Conservation (phyloP, 2,113 vertebrate genomes). For the Phaethornis superciliosus region DNA sequence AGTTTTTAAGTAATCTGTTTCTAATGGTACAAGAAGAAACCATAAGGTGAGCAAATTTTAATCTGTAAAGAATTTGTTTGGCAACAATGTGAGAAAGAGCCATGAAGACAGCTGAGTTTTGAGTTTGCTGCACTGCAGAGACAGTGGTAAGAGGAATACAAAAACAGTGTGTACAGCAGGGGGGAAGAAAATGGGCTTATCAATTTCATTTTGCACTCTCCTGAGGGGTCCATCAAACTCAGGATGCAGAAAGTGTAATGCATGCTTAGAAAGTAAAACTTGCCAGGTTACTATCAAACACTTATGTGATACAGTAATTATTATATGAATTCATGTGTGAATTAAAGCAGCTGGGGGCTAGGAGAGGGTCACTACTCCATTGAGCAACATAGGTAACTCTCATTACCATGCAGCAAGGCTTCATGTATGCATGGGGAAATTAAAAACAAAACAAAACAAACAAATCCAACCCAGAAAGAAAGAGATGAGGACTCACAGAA, state of each 20-base stretch:
- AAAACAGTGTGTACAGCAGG: neutral
- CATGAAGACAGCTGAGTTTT: neutral
- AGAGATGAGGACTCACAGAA: neutral
- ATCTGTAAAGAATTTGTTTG: slow-evolving; percentile 7
- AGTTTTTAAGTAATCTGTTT: slow-evolving; percentile 16
- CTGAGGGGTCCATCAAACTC: neutral
- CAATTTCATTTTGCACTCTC: neutral
- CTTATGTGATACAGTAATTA: neutral
- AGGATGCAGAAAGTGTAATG: neutral
- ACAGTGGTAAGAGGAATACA: neutral
- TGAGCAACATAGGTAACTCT: neutral
- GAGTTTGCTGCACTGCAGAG: neutral
- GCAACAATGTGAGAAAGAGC: neutral
- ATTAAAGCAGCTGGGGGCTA: neutral
- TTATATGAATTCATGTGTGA: neutral
- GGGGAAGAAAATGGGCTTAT: neutral
- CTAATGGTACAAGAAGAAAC: neutral
- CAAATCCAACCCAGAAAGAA: neutral
- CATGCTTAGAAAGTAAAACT: neutral
- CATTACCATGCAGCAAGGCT: neutral
- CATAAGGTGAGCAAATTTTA: neutral
- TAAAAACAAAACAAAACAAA: neutral
- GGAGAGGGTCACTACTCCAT: neutral
- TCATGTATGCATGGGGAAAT: neutral
- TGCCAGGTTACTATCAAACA: neutral